Evolutionary conservation across 2,888 invertebrate species (phyloP).

Genomic region (Ditylenchus weischeri): DNA sequence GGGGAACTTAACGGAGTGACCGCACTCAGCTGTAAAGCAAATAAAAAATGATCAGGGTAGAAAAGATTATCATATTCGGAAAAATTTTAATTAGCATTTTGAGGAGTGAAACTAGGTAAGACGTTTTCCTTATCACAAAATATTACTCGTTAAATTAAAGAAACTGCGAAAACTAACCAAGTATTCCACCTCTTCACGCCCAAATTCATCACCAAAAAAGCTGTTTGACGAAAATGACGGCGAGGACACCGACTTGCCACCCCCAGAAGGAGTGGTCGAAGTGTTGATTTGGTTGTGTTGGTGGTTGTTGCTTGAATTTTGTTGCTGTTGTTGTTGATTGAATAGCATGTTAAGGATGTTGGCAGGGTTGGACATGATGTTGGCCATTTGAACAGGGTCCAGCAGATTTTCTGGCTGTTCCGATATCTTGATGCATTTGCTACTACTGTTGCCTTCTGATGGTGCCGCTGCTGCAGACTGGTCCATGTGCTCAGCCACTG

Average conservation of each 20-base stretch:
- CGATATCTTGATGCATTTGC: background rate
- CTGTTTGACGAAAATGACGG: background rate
- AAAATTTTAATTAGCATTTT: too few relatives aligned
- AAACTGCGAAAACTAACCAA: conserved; percentile 6
- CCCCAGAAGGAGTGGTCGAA: background rate
- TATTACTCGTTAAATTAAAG: too few relatives aligned
- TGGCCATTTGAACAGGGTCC: conserved; percentile 12
- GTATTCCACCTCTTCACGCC: background rate
- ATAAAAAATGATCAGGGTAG: too few relatives aligned
- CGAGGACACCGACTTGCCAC: background rate
- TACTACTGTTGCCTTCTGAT: background rate
- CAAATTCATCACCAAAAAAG: conserved; percentile 19
- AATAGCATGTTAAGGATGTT: background rate
- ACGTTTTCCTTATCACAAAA: too few relatives aligned
- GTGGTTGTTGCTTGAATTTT: conserved; percentile 7
- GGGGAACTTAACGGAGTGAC: too few relatives aligned
- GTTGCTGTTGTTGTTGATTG: conserved; percentile 16
- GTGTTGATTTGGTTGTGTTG: background rate
- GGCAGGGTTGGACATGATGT: conserved; percentile 16
- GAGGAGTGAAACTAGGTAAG: too few relatives aligned
- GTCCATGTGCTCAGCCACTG: conserved; percentile 7
- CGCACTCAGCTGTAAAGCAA: too few relatives aligned
- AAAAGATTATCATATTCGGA: too few relatives aligned
- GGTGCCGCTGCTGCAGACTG: background rate
- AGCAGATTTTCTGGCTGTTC: conserved; percentile 9